Percentiles rank a stretch among this genome's conserved stretches.
These are phyloP conservation scores for Caenorhabditis briggsae DNA, from an alignment of 1,140 invertebrate species.

Conservation along the genomic window DNA sequence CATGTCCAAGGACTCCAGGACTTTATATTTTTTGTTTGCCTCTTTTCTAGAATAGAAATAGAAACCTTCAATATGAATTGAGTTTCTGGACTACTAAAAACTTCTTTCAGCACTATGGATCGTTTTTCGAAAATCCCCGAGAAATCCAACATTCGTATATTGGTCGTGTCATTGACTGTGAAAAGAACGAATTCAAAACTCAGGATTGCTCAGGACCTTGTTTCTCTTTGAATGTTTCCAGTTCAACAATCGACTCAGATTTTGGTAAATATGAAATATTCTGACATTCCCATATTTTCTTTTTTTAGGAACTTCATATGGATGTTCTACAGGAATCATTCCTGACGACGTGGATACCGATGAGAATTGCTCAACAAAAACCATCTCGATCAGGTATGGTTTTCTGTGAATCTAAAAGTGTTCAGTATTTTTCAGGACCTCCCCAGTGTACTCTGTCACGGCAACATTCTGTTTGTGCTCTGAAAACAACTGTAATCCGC, in stretches of 20 bases:
- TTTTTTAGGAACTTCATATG: conserved; percentile 32
- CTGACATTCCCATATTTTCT: background rate
- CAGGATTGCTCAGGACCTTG: conserved; percentile 22
- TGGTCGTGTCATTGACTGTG: conserved; percentile 15
- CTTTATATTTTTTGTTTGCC: background rate
- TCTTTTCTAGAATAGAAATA: background rate
- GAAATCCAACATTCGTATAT: conserved; percentile 13
- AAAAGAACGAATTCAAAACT: conserved; percentile 44
- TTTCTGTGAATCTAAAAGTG: background rate
- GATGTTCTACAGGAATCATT: conserved; percentile 26
- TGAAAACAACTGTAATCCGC: conserved; percentile 44
- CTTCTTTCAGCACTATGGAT: conserved; percentile 31
- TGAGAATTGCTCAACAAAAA: conserved; percentile 1
- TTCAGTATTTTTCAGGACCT: background rate
- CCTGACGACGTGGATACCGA: conserved; percentile 27
- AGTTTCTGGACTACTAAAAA: background rate
- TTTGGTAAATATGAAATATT: background rate
- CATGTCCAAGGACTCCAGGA: too few species aligned
- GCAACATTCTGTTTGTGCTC: conserved; percentile 30
- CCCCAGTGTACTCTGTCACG: conserved; percentile 23
- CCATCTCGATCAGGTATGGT: conserved; percentile 10
- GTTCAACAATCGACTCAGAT: conserved; percentile 27
- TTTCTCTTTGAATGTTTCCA: conserved; percentile 39
- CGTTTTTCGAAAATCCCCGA: conserved; percentile 43
- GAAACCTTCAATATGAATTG: too few species aligned